These are phyloP conservation scores for Siniperca chuatsi DNA, from an alignment of 2,113 vertebrate species.

Conservation along the genomic window DNA sequence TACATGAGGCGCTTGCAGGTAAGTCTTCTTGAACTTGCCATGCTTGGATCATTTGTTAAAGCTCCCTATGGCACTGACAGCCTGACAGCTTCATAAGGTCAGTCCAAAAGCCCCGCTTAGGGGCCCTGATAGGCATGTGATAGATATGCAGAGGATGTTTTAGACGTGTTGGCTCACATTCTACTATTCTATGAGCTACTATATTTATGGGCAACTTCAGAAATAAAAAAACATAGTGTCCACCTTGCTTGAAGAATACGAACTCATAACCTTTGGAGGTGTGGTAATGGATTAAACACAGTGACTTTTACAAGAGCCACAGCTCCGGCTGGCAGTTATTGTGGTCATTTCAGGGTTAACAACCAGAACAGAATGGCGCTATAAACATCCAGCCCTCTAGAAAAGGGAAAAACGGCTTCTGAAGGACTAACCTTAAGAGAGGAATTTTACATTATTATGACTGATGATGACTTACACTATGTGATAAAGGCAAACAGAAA, in stretches of 20 bases:
- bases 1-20: slow-evolving; percentile 40
- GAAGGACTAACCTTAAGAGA: neutral
- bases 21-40: slow-evolving; percentile 51
- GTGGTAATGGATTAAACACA: slow-evolving; percentile 1
- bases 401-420: neutral
- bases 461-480: slow-evolving; percentile 4
- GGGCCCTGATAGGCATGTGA: slow-evolving; percentile 49
- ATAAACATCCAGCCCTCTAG: slow-evolving; percentile 19
- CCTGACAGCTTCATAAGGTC: slow-evolving; percentile 43
- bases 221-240: slow-evolving; percentile 13
- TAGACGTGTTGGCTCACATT: slow-evolving; percentile 64
- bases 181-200: slow-evolving; percentile 26
- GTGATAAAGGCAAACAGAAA: slow-evolving; percentile 3
- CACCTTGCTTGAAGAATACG: slow-evolving; percentile 45
- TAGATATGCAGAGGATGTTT: slow-evolving; percentile 52
- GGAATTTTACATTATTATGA: slow-evolving; percentile 4
- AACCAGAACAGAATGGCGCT: slow-evolving; percentile 16
- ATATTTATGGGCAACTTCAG: neutral
- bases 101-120: neutral
- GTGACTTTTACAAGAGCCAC: slow-evolving; percentile 29
- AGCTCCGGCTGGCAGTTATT: slow-evolving; percentile 14
- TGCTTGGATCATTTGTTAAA: slow-evolving; percentile 62
- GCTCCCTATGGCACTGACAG: slow-evolving; percentile 60
- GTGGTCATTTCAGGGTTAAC: slow-evolving; percentile 55
- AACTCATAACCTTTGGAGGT: slow-evolving; percentile 42